Evolutionary conservation across 2,888 invertebrate genomes (phyloP), one percentile per base, ranked within the genome.

Genomic region (Dusona sp.): DNA sequence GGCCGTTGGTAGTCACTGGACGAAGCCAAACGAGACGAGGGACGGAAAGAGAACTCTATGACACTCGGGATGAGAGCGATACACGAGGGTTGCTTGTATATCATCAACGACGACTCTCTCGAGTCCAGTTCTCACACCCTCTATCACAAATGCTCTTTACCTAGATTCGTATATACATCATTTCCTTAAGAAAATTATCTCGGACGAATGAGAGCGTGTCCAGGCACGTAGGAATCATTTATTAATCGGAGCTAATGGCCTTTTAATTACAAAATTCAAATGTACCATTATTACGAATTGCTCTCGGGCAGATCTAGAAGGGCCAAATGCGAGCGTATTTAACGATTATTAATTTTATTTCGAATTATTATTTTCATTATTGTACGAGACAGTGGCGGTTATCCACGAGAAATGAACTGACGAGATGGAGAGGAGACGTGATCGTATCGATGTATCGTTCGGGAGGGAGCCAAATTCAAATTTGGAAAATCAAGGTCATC

Each of bases 31-130:
- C 36, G 54, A 67, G 38, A 61, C 51, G 67, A 29, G 54, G 74
- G 22, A 13, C 22, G 16, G 29, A 61, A 33, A 33, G 67, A 42
- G 67, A 57, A 36, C 42, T 70, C 57, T 13, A 13, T 33, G 64
- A 64, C 64, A 22, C 29, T 54, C 19, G 51, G 38, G 57, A 54
- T 29, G 38, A 61, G 68, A 67, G 77, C 48, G 25, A 72, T 72
- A 73, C 73, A 64, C 61, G 61, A 48, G 64, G n/a, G 22, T 33
- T 65, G 36, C 22, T 25, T 54, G 54, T 33, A 67, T 29, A 74
- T 67, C 73, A 51, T 51, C 65, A 38, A 73, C 73, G 72, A 74
- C 48, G 72, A 80, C 25, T 57, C 81, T 57, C 74, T 29, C 45
- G 74, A 75, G 68, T 45, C 81, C 33, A 19, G 22, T 54, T 38